These are phyloP conservation scores for Platysteira castanea DNA, from an alignment of 2,113 vertebrate species.

Conservation along the genomic window DNA sequence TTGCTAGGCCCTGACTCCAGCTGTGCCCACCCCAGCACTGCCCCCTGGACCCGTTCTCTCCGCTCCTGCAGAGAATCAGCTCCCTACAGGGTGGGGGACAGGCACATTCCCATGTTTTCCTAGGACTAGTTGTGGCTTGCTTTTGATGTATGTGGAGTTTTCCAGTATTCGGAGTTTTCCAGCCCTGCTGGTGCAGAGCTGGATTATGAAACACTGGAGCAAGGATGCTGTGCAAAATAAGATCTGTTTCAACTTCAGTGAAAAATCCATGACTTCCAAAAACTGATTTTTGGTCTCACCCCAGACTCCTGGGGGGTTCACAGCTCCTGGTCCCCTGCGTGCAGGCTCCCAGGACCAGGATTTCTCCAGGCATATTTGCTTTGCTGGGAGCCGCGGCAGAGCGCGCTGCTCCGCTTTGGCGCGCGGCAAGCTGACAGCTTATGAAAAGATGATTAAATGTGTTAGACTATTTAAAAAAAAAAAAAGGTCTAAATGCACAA, in stretches of 20 bases:
- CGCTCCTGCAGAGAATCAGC: fast-evolving
- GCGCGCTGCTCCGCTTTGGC: not conserved
- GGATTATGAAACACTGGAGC: not conserved
- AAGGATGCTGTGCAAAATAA: not conserved
- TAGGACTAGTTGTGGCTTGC: fast-evolving
- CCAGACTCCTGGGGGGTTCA: not conserved
- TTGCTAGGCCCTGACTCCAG: no score
- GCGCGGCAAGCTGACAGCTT: not conserved
- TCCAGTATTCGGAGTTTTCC: not conserved
- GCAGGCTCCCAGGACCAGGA: fast-evolving
- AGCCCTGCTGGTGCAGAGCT: no score
- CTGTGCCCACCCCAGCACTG: not conserved
- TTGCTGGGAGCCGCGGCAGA: not conserved
- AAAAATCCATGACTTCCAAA: not conserved
- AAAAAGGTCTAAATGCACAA: not conserved
- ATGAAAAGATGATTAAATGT: constrained; percentile 17
- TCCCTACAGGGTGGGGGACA: no score
- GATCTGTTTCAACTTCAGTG: not conserved
- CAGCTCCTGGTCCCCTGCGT: fast-evolving
- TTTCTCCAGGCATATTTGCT: not conserved
- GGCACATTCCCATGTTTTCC: not conserved
- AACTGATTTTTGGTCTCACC: fast-evolving
- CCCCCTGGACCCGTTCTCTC: not conserved
- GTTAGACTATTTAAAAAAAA: not conserved
- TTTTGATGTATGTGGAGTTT: not conserved